These are phyloP conservation scores for Nemapogon koenigi DNA, from an alignment of 2,888 invertebrate species.

Conservation along the genomic window DNA sequence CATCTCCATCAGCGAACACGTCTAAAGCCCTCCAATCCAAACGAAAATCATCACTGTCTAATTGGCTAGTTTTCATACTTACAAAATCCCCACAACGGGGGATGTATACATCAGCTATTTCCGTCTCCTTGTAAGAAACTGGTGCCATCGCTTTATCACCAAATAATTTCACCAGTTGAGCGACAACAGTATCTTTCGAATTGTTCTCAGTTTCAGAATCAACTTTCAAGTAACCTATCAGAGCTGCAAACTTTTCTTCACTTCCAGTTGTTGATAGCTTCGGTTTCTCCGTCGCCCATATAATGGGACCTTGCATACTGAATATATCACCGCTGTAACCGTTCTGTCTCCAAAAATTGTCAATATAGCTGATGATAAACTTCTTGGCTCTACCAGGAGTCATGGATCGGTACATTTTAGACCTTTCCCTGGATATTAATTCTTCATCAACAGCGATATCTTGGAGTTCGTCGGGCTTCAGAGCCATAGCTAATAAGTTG, in stretches of 20 bases:
- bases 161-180: constrained; percentile 41
- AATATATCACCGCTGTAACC: constrained; percentile 54
- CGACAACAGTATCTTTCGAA: constrained; percentile 33
- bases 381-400: constrained; percentile 33
- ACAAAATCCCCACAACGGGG: constrained; percentile 49
- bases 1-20: constrained; percentile 47
- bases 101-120: constrained; percentile 36
- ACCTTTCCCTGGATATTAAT: constrained; percentile 28
- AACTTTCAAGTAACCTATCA: constrained; percentile 39
- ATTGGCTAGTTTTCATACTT: constrained; percentile 27
- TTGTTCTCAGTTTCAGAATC: constrained; percentile 19
- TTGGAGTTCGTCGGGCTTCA: constrained; percentile 42
- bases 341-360: constrained; percentile 38
- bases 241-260: constrained; percentile 26
- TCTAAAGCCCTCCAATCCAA: constrained; percentile 54
- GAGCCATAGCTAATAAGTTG: constrained; percentile 45
- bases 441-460: constrained; percentile 36
- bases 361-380: constrained; percentile 40
- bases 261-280: constrained; percentile 33
- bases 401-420: constrained; percentile 25
- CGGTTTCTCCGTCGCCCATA: constrained; percentile 54
- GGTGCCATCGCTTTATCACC: constrained; percentile 37
- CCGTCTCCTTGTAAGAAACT: constrained; percentile 34
- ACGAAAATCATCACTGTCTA: constrained; percentile 19
- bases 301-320: constrained; percentile 46